phyloP scores from a whole-genome alignment of 2,797 vertebrate species.

The Lacerta agilis region DNA sequence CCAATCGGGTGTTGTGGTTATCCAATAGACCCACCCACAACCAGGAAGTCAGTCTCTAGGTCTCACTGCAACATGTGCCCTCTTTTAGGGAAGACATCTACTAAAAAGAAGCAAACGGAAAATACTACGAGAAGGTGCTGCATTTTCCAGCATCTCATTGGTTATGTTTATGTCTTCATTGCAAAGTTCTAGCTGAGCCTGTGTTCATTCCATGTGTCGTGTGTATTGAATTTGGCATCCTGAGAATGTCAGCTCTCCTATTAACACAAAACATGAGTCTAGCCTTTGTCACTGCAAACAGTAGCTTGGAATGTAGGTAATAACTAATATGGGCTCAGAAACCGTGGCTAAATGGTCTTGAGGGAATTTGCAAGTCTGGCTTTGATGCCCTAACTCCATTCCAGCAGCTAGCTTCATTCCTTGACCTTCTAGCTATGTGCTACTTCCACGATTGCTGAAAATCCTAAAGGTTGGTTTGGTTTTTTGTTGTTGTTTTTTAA shows the following conservation, averaged over 20 bases:
- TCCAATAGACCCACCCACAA: too few species aligned
- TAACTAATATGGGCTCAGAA: background rate
- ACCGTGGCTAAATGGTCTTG: background rate
- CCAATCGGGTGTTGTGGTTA: too few species aligned
- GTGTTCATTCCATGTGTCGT: background rate
- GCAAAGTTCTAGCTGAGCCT: background rate
- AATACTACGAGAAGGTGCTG: slow-evolving; percentile 11
- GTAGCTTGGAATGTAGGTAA: background rate
- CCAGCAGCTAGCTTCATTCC: background rate
- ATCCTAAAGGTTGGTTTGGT: background rate
- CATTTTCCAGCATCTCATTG: background rate
- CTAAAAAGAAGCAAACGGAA: background rate
- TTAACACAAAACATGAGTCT: background rate
- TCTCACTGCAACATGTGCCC: too few species aligned
- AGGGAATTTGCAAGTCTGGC: background rate
- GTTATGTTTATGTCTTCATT: background rate
- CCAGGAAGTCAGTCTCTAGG: too few species aligned
- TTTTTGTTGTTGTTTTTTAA: too few species aligned
- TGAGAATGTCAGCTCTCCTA: background rate
- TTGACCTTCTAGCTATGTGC: background rate
- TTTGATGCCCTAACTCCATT: background rate
- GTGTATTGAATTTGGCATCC: background rate
- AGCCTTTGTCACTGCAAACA: background rate
- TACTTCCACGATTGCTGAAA: background rate
- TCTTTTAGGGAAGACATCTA: too few species aligned